Evolutionary conservation across 35 echinoderm and acorn worm species (phyloP), one percentile per base, ranked within the genome.

Genomic region (Hemicentrotus pulcherrimus): DNA sequence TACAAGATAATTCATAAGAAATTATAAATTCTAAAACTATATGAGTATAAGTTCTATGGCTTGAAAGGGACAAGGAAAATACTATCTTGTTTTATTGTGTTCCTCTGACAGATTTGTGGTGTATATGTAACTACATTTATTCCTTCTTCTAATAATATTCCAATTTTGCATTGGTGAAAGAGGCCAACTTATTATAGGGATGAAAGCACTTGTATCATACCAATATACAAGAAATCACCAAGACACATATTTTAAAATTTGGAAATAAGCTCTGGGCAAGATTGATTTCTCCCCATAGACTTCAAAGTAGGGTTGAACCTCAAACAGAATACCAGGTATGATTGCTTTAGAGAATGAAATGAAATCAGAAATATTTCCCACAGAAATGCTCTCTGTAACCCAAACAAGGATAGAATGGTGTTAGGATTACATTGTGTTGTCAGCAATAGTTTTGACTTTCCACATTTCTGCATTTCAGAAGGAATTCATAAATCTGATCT

Each of bases 391-490:
- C 65, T 78, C 22, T 28, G 65, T 78, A 78, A 78, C 65, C 65
- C 65, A 78, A 78, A 78, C 65, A 78, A 78, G 65, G 65, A 78
- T 78, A 78, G 65, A 78, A 78, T 78, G 65, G 65, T 78, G 65
- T 78, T 78, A 78, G 65, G 65, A 78, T 78, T 78, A 78, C 65
- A 78, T 78, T 78, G 65, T 78, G 65, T 78, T 78, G 65, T 78
- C 65, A 78, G 65, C 65, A 78, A 78, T 78, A 78, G 65, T 78
- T 78, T 78, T 78, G 65, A 78, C 65, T 78, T 78, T 78, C 65
- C 65, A 78, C 65, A 78, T 78, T 78, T 78, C 65, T 30, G 65
- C 65, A 78, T 78, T 78, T 78, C 65, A 78, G 28, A 78, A 78
- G 65, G 65, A 78, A 78, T 78, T 78, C 65, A 78, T 78, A 78